Evolutionary conservation across 2,113 vertebrate species (phyloP).

Genomic region (Anseranas semipalmata): DNA sequence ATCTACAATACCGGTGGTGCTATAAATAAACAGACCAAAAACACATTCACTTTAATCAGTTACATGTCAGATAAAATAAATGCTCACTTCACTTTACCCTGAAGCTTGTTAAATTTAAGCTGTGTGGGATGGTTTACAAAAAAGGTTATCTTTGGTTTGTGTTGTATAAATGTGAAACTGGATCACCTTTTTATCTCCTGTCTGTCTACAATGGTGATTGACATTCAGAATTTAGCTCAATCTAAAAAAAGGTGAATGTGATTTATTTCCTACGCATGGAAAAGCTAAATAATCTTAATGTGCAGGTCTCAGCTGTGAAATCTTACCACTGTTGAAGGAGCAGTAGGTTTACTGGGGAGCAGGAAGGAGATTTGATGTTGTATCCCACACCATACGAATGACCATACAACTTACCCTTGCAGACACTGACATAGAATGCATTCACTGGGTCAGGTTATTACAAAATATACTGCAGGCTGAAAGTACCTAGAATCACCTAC

Average conservation of each 20-base stretch:
- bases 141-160: not conserved
- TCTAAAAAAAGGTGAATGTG: not conserved
- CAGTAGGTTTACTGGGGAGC: not conserved
- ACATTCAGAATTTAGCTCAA: not conserved
- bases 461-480: not conserved
- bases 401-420: not conserved
- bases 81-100: not conserved
- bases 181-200: not conserved
- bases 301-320: not conserved
- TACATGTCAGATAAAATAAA: constrained; percentile 41
- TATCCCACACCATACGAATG: fast-evolving
- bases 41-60: not conserved
- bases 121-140: not conserved
- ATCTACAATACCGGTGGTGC: not conserved
- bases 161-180: not conserved
- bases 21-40: constrained; percentile 39
- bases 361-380: not conserved
- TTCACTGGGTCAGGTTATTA: not conserved
- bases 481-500: not conserved
- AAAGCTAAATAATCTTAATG: not conserved
- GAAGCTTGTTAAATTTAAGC: not conserved
- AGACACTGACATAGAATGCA: not conserved
- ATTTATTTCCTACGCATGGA: not conserved
- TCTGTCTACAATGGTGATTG: not conserved
- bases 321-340: not conserved